phyloP scores from a whole-genome alignment of 2,888 invertebrate species.

The Lissocephala sabroskyi region DNA sequence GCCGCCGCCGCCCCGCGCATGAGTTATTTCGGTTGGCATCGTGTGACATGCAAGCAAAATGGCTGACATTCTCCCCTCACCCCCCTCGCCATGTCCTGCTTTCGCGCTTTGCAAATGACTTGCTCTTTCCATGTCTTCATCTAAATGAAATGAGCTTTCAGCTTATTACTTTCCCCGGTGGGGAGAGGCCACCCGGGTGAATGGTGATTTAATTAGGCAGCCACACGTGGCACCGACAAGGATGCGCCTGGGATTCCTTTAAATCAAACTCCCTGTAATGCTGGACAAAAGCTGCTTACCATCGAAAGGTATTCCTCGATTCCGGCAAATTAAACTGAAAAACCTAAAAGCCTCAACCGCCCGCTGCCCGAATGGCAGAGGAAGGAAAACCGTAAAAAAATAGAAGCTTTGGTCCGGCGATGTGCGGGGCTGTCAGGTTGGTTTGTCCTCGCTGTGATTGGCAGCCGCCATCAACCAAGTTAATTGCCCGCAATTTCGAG shows the following conservation, averaged over 20 bases:
- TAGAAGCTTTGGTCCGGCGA: slow-evolving; percentile 6
- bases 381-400: background rate
- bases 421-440: slow-evolving; percentile 24
- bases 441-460: slow-evolving; percentile 49
- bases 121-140: no score
- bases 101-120: no score
- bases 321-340: slow-evolving; percentile 60
- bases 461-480: slow-evolving; percentile 62
- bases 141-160: slow-evolving; percentile 39
- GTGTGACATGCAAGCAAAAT: slow-evolving; percentile 30
- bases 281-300: no score
- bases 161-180: slow-evolving; percentile 47
- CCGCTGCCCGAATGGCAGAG: slow-evolving; percentile 21
- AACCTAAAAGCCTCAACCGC: slow-evolving; percentile 25
- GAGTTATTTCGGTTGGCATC: slow-evolving; percentile 43
- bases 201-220: slow-evolving; percentile 10
- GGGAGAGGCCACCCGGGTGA: background rate
- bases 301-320: no score
- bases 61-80: slow-evolving; percentile 32
- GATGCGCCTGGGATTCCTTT: slow-evolving; percentile 22
- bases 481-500: slow-evolving; percentile 64
- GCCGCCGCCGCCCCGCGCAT: slow-evolving; percentile 4
- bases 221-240: background rate
- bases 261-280: no score
- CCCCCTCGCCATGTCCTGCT: no score